phyloP scores from a whole-genome alignment of 2,797 vertebrate species.

The Melanotaenia nigrans region DNA sequence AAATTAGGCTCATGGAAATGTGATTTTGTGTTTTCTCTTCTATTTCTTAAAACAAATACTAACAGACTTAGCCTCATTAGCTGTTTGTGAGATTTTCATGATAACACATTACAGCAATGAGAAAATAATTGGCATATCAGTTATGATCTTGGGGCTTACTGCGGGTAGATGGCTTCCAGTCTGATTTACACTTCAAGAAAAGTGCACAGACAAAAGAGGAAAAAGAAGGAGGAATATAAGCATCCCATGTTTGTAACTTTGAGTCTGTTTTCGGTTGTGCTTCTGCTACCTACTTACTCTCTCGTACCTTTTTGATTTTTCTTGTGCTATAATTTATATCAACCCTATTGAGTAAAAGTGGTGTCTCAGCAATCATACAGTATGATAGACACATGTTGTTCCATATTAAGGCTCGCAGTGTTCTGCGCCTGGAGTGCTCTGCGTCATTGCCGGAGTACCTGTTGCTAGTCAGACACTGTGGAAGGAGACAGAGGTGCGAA shows the following conservation, averaged over 20 bases:
- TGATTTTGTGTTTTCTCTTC: slow-evolving; percentile 27
- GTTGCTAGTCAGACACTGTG: too few species aligned
- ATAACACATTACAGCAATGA: slow-evolving; percentile 56
- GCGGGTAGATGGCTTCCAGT: slow-evolving; percentile 62
- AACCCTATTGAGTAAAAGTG: too few species aligned
- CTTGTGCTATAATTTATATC: too few species aligned
- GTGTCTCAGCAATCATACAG: too few species aligned
- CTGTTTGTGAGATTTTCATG: slow-evolving; percentile 50
- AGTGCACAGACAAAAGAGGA: slow-evolving; percentile 18
- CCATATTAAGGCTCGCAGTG: too few species aligned
- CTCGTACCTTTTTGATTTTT: too few species aligned
- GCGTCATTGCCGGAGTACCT: too few species aligned
- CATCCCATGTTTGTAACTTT: slow-evolving; percentile 49
- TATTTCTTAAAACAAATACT: slow-evolving; percentile 10
- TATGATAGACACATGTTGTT: too few species aligned
- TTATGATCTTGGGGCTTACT: slow-evolving; percentile 64
- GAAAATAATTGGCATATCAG: slow-evolving; percentile 67
- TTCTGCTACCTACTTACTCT: too few species aligned
- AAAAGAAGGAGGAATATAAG: slow-evolving; percentile 34
- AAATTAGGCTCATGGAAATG: slow-evolving; percentile 50
- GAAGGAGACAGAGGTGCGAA: too few species aligned
- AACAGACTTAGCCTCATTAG: slow-evolving; percentile 62
- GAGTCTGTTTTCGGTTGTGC: slow-evolving; percentile 37
- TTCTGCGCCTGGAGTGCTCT: too few species aligned
- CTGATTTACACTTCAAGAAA: slow-evolving; percentile 75